Evolutionary conservation across 2,888 invertebrate genomes (phyloP), one percentile per base, ranked within the genome.

Genomic region (Heliconius cydno): DNA sequence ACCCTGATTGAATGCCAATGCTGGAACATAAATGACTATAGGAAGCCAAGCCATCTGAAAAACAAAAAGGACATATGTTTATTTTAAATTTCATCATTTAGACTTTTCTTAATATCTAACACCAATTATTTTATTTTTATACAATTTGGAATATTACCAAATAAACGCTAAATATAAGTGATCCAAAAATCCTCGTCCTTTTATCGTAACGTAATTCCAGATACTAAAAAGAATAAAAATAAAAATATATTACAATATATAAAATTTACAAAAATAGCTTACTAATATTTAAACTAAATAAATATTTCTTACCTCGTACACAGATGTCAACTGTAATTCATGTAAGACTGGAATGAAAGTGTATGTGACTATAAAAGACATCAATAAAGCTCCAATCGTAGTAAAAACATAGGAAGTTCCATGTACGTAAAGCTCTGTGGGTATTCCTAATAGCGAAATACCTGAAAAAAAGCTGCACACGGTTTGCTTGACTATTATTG

Each of bases 391-490:
- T 0, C 96, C 97, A 13, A 96, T 91, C 28, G 96, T 90, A 12
- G 96, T 95, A 86, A 96, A 97, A 65, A 96, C 88, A 87, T 97
- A 98, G 80, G 97, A 96, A 19, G 96, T 97, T 1, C 98, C 98
- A 86, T 97, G 97, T 19, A 97, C 92, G 86, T 98, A 97, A 34
- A 97, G 94, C 88, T 98, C 97, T 1, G 97, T 97, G 1, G 97
- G 97, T 9, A 96, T 97, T 3, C 97, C 97, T 83, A 97, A 91
- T 63, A 98, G 90, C 0, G 97, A 97, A 83, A 98, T 97, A 13
- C 97, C 97, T 85, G 97, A 97, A 88, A 97, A 96, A 83, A 96
- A 97, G 90, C 97, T 97, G 87, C 82, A 85, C 83, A 76, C 22
- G 72, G 41, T 46, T 41, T 28, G 28, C 28, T 28, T 41, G 41